Percentiles rank a stretch among this genome's conserved stretches.
Evolutionary conservation across 2,797 vertebrate species (phyloP).

Genomic region (Myotis findleyi): DNA sequence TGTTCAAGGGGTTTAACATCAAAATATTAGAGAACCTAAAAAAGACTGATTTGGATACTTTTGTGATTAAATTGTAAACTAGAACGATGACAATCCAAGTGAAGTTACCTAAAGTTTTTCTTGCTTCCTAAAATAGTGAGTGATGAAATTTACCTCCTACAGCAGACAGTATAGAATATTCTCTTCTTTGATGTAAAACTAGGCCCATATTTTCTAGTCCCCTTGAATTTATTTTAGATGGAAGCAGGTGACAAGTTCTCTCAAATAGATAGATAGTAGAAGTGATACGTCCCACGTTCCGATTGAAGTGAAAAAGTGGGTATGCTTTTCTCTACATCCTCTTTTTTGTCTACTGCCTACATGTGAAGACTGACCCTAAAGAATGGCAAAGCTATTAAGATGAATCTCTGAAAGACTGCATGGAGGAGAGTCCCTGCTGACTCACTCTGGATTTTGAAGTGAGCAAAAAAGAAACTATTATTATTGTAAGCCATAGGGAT

Average conservation of each 20-base stretch:
- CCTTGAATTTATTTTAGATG: neutral
- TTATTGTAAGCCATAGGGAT: neutral
- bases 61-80: neutral
- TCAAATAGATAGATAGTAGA: neutral
- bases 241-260: neutral
- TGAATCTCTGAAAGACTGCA: neutral
- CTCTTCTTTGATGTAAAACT: neutral
- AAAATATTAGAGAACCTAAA: conserved; percentile 3
- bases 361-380: neutral
- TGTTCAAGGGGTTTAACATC: neutral
- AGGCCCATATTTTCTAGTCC: neutral
- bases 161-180: neutral
- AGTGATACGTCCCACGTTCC: neutral
- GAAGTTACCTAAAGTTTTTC: conserved; percentile 1
- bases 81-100: neutral
- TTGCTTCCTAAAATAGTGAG: neutral
- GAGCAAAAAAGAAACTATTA: neutral
- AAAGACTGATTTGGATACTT: neutral
- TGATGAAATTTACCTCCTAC: neutral
- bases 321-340: neutral
- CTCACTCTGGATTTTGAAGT: neutral
- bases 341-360: neutral
- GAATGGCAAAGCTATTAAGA: neutral
- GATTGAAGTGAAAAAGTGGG: neutral
- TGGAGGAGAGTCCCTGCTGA: neutral